Evolutionary conservation across 1,140 invertebrate genomes (phyloP).

Genomic region (Thrips palmi): DNA sequence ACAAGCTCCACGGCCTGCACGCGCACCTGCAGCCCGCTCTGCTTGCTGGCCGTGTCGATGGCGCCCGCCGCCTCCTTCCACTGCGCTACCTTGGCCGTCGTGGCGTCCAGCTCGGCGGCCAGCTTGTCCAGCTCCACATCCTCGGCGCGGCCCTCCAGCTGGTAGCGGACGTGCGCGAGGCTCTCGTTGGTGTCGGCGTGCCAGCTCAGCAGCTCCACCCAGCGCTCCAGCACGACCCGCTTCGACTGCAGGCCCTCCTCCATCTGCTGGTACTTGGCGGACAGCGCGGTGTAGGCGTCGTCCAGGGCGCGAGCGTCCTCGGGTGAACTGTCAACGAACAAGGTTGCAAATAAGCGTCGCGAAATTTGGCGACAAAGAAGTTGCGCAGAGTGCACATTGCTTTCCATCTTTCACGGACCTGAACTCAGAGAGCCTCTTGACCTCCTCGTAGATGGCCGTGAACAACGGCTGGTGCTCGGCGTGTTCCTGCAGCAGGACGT

Average conservation of each 20-base stretch:
- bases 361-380: no score
- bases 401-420: no score
- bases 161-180: slow-evolving; percentile 58
- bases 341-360: no score
- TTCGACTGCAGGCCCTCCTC: slow-evolving; percentile 56
- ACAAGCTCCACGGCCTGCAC: no score
- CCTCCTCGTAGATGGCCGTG: slow-evolving; percentile 56
- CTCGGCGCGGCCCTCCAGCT: slow-evolving; percentile 52
- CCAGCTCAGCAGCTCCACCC: slow-evolving; percentile 65
- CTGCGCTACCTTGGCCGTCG: slow-evolving; percentile 40
- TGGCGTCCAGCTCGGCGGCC: slow-evolving; percentile 29
- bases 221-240: slow-evolving; percentile 57
- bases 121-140: slow-evolving; percentile 32
- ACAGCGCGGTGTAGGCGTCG: slow-evolving; percentile 50
- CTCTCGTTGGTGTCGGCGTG: slow-evolving; percentile 62
- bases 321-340: slow-evolving; percentile 37
- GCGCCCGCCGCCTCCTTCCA: slow-evolving; percentile 47
- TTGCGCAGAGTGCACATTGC: no score
- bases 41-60: slow-evolving; percentile 45
- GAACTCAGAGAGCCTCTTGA: slow-evolving; percentile 62
- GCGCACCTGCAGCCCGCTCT: slow-evolving; percentile 30
- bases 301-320: slow-evolving; percentile 52
- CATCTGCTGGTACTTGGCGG: slow-evolving; percentile 54
- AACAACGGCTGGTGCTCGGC: slow-evolving; percentile 57
- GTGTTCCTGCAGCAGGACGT: slow-evolving; percentile 60